Evolutionary conservation across 1,140 invertebrate species (phyloP).

Genomic region (Goniozus legneri): DNA sequence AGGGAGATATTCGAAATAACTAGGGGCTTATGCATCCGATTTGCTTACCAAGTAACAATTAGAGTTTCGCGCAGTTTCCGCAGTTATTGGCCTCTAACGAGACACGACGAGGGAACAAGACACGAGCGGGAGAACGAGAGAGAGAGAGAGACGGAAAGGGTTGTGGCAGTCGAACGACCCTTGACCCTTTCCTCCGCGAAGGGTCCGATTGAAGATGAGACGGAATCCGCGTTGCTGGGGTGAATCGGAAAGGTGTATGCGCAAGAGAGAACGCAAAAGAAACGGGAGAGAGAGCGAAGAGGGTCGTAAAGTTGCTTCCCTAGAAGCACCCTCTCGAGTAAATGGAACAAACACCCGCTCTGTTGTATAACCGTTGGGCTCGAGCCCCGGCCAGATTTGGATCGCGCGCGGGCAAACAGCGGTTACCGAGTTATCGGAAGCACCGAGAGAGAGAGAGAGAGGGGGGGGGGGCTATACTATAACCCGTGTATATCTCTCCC

Average conservation of each 20-base stretch:
- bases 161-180: too few species aligned
- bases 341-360: constrained; percentile 31
- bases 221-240: too few species aligned
- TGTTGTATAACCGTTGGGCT: constrained; percentile 5
- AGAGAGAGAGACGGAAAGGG: background rate
- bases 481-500: background rate
- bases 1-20: background rate
- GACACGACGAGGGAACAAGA: constrained; percentile 14
- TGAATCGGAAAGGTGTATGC: background rate
- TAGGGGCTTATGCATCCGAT: constrained; percentile 19
- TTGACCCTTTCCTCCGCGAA: too few species aligned
- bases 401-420: constrained; percentile 29
- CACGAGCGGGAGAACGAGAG: background rate
- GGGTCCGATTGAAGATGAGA: too few species aligned
- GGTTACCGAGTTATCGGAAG: constrained; percentile 19
- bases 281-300: background rate
- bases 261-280: too few species aligned
- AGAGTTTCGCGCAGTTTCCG: constrained; percentile 24
- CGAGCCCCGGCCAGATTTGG: constrained; percentile 18
- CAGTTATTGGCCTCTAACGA: constrained; percentile 29
- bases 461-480: background rate
- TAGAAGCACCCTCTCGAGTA: constrained; percentile 27
- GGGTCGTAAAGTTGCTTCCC: constrained; percentile 20
- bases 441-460: background rate
- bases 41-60: constrained; percentile 34